Conservation (phyloP, 2,888 invertebrate species). For the Acanthococcus lagerstroemiae region DNA sequence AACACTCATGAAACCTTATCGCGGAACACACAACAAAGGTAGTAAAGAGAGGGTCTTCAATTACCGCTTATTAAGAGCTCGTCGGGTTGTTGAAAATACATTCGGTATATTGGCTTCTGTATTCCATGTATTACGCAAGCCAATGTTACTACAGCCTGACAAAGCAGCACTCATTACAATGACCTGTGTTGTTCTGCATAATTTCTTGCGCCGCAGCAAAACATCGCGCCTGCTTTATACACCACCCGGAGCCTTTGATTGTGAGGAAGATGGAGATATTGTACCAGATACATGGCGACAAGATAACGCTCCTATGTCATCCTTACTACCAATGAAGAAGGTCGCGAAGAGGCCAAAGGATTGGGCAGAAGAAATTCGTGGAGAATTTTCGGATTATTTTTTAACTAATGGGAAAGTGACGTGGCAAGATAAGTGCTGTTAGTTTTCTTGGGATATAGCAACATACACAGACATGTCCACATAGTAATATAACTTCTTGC, state of each 20-base stretch:
- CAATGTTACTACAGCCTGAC: conserved; percentile 30
- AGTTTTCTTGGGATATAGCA: too few species aligned
- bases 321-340: not conserved
- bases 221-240: conserved; percentile 16
- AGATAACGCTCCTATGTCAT: conserved; percentile 5
- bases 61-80: conserved; percentile 23
- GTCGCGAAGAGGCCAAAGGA: not conserved
- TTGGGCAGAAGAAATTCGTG: conserved; percentile 7
- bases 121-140: conserved; percentile 24
- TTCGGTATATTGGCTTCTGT: conserved; percentile 30
- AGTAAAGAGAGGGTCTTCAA: conserved; percentile 20
- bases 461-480: too few species aligned
- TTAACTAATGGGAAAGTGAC: not conserved
- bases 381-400: not conserved
- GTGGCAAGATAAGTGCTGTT: not conserved
- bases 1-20: not conserved
- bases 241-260: conserved; percentile 16
- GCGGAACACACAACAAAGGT: not conserved
- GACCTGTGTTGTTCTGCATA: conserved; percentile 29
- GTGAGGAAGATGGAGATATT: conserved; percentile 12
- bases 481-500: too few species aligned
- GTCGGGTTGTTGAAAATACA: conserved; percentile 24
- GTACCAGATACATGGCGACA: conserved; percentile 16
- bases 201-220: conserved; percentile 31
- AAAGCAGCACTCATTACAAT: conserved; percentile 10